Conservation (phyloP, 2,888 invertebrate genomes). For the Frankliniella fusca region DNA sequence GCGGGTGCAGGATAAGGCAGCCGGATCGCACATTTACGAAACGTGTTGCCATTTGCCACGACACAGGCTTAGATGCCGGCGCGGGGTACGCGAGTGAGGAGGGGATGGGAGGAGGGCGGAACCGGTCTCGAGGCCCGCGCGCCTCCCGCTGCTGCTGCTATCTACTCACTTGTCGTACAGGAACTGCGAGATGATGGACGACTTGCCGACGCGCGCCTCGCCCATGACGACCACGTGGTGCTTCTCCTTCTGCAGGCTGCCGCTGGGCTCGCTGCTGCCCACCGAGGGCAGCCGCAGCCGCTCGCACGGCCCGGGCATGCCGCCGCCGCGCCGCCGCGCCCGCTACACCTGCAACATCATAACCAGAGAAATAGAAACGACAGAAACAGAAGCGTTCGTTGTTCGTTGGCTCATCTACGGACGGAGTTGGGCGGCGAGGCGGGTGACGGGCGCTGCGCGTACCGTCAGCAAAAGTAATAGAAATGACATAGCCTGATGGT, state of each 20-base stretch:
- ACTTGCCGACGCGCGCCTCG: constrained; percentile 57
- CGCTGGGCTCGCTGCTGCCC: constrained; percentile 36
- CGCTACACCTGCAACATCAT: background rate
- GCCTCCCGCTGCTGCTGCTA: constrained; percentile 51
- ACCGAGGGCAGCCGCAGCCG: constrained; percentile 40
- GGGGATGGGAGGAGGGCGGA: too few species aligned
- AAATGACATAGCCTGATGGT: too few species aligned
- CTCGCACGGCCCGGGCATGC: constrained; percentile 40
- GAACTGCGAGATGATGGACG: constrained; percentile 58
- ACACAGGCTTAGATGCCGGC: too few species aligned
- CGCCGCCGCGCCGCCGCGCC: constrained; percentile 27
- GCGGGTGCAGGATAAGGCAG: too few species aligned
- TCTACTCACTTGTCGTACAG: constrained; percentile 54
- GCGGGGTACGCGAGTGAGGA: too few species aligned
- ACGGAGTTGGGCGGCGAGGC: background rate
- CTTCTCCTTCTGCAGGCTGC: constrained; percentile 36
- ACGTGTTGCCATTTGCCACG: too few species aligned
- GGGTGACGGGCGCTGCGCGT: background rate
- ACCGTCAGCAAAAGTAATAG: too few species aligned
- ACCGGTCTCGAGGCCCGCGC: too few species aligned
- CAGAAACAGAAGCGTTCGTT: background rate
- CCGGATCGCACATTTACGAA: too few species aligned
- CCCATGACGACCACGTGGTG: constrained; percentile 49
- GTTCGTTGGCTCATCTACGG: too few species aligned
- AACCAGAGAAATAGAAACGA: background rate